Evolutionary conservation across 2,888 invertebrate species (phyloP), one percentile per base, ranked within the genome.

Genomic region (Caenorhabditis sulstoni): DNA sequence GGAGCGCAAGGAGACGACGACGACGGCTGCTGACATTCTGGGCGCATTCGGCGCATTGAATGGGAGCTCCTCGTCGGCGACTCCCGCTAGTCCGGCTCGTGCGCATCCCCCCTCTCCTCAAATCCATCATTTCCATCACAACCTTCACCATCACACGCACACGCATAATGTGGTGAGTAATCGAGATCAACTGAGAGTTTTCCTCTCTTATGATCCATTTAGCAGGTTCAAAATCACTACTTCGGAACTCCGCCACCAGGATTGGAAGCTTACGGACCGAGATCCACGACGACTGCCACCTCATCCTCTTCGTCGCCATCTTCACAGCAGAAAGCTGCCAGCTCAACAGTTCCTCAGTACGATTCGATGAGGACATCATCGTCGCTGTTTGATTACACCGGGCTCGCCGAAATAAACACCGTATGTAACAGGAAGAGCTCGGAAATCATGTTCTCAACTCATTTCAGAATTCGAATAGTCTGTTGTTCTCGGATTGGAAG

Each of bases 121-220:
- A 37, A 65, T 81, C 22, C 83, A 81, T 45, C 81, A 83, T 53
- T 66, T 73, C 37, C 81, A 81, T 39, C 81, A 81, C 55, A 81
- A 74, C 20, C 61, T 77, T 3, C 82, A 82, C 37, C 82, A 81
- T 62, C 83, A 83, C 45, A 81, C 81, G 20, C 83, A 83, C 58
- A 80, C 81, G 14, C 81, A 80, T 20, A 80, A 81, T 67, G 79
- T 83, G 64, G 82, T 82, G n/a, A 39, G 80, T 67, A 4, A 11
- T 5, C 37, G 37, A 8, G 5, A 5, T 8, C 37, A 8, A 8
- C 37, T 37, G 37, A 37, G 5, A 5, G 11, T 37, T 41, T 8
- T 41, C 11, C 12, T 3, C 29, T 29, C 29, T 29, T 9, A 16
- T 50, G 12, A 41, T 7, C 8, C 47, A 12, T 62, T 67, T 39